Base-by-base conservation (phyloP, 2,113 vertebrate species). In the Potamarius usumacintae region DNA sequence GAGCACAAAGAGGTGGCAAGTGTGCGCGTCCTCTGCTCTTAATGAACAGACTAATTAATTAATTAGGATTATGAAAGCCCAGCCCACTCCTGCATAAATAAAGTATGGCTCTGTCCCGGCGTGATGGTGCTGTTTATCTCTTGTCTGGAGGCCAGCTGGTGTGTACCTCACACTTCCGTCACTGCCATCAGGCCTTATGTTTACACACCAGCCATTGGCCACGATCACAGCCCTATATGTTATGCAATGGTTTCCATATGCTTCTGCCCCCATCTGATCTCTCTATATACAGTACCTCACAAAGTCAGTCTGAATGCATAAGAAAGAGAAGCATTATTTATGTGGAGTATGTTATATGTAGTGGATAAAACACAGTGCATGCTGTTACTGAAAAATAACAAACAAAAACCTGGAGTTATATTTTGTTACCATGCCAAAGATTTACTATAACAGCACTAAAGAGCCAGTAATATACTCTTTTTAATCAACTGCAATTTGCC, bases 11-110 rank as follows among this genome's bases (percentile, higher is more conserved):
- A 85, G 53, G 82, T 63, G 0, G 74, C 60, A 2, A 85, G 87
- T 42, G 84, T 84, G 88, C n/a, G 48, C 5, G 50, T 86, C 69
- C 84, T 52, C 22, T 58, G 74, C 67, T 86, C 77, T 80, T 91
- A 86, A 92, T 80, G 91, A 91, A 89, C 86, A 86, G 89, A 88
- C 85, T 88, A 90, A 91, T 93, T 88, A 89, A 92, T 91, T 92
- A 91, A 92, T 91, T 90, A 91, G 91, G 86, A 80, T 53, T 89
- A 62, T 82, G 77, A 82, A 88, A 84, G 82, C 77, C 80, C 77
- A n/a, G 86, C 87, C 87, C 69, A 69, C 78, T 87, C 62, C 58
- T 69, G 82, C 72, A 85, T 85, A 85, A 89, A 90, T 87, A 90
- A 89, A 86, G 82, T 52, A 86, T 77, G 60, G n/a, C 63, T 60